A percentile compares a stretch with the other conserved stretches of the same genome.
Evolutionary conservation across 1,140 invertebrate genomes (phyloP).

Genomic region (Bombus picipes): DNA sequence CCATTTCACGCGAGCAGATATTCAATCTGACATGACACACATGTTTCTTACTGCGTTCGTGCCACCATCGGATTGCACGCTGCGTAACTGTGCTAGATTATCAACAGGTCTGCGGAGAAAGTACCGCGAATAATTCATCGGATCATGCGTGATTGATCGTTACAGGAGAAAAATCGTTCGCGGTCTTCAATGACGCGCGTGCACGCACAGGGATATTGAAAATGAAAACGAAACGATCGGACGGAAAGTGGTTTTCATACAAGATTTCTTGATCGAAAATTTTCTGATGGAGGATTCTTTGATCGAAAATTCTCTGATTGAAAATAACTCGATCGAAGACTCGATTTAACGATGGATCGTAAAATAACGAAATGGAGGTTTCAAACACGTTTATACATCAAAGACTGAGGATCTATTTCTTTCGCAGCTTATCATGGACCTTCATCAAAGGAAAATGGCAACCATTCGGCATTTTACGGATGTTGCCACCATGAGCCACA

Average conservation of each 20-base stretch:
- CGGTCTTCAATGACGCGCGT: background rate
- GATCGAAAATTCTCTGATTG: background rate
- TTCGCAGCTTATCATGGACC: background rate
- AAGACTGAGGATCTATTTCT: background rate
- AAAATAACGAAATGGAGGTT: background rate
- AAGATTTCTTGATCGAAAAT: background rate
- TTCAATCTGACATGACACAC: constrained; percentile 20
- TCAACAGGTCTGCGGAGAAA: constrained; percentile 15
- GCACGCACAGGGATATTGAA: background rate
- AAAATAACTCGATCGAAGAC: background rate
- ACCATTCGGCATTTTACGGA: background rate
- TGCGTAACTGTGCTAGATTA: constrained; percentile 9
- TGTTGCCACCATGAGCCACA: background rate
- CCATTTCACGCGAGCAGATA: background rate
- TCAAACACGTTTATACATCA: background rate
- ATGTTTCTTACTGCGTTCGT: background rate
- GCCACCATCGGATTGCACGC: background rate
- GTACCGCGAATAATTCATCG: constrained; percentile 10
- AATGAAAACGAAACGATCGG: background rate
- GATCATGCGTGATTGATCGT: constrained; percentile 8
- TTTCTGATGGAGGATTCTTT: background rate
- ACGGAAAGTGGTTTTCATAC: background rate
- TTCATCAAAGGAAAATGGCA: background rate
- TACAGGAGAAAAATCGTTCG: background rate
- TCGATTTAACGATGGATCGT: background rate